Conservation (phyloP, 2,113 vertebrate species). For the Sapajus apella region DNA sequence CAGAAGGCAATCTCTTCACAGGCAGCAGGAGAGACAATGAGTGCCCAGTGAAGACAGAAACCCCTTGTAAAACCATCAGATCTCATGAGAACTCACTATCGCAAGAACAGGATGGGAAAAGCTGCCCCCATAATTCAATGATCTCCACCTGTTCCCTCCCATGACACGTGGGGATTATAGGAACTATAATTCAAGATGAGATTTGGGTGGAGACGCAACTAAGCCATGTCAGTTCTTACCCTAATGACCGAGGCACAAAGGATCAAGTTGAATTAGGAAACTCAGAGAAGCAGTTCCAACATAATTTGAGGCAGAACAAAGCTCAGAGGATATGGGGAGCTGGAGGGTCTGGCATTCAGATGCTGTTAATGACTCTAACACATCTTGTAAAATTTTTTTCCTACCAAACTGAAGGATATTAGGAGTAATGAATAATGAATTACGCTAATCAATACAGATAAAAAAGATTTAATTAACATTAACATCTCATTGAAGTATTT, state of each 20-base stretch:
- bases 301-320: background rate
- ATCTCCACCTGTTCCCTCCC: too few relatives aligned
- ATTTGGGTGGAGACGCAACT: too few relatives aligned
- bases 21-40: too few relatives aligned
- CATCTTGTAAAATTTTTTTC: background rate
- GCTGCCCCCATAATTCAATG: too few relatives aligned
- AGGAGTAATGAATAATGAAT: slow-evolving; percentile 65
- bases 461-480: slow-evolving; percentile 72
- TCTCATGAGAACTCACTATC: too few relatives aligned
- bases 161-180: too few relatives aligned
- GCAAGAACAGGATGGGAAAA: too few relatives aligned
- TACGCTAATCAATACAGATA: slow-evolving; percentile 69
- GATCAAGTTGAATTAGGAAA: background rate
- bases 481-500: slow-evolving; percentile 52
- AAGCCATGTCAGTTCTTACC: too few relatives aligned
- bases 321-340: background rate
- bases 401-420: background rate
- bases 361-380: background rate
- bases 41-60: too few relatives aligned
- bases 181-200: too few relatives aligned
- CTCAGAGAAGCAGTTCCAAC: background rate
- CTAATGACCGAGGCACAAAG: background rate
- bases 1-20: too few relatives aligned
- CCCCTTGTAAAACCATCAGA: too few relatives aligned
- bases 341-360: background rate